Evolutionary conservation across 2,113 vertebrate genomes (phyloP).

Genomic region (Microtus ochrogaster): DNA sequence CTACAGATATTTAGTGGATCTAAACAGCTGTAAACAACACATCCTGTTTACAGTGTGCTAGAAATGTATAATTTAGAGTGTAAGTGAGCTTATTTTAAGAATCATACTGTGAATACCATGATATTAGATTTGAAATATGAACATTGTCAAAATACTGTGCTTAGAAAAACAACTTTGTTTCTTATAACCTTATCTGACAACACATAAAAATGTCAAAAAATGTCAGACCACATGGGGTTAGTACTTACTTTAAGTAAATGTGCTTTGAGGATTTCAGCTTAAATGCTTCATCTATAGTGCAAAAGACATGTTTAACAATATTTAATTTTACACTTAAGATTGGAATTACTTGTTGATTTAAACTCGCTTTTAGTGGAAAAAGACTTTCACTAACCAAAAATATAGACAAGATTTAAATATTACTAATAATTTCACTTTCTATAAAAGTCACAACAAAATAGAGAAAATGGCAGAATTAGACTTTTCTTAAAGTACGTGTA

Average conservation of each 20-base stretch:
- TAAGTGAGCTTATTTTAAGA: constrained; percentile 79
- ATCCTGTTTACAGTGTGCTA: constrained; percentile 81
- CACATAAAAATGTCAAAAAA: constrained; percentile 61
- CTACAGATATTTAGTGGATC: constrained; percentile 85
- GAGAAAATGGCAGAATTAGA: not conserved
- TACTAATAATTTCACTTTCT: not conserved
- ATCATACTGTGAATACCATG: constrained; percentile 48
- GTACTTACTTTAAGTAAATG: constrained; percentile 59
- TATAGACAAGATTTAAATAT: constrained; percentile 23
- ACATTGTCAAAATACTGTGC: constrained; percentile 60
- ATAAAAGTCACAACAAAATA: constrained; percentile 24
- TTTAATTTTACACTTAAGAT: constrained; percentile 57
- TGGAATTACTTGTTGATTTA: constrained; percentile 49
- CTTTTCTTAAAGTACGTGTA: constrained; percentile 1
- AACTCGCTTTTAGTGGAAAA: constrained; percentile 24
- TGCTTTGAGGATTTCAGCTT: constrained; percentile 8
- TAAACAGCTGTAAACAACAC: constrained; percentile 87
- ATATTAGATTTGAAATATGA: constrained; percentile 73
- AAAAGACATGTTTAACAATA: not conserved
- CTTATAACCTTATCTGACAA: constrained; percentile 62
- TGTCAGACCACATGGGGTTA: constrained; percentile 52
- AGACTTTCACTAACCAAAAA: constrained; percentile 36
- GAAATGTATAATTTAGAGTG: constrained; percentile 82
- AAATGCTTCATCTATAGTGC: not conserved
- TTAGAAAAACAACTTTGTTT: not conserved